Conservation (phyloP, 2,888 invertebrate species). For the Himalopsyche anomala region DNA sequence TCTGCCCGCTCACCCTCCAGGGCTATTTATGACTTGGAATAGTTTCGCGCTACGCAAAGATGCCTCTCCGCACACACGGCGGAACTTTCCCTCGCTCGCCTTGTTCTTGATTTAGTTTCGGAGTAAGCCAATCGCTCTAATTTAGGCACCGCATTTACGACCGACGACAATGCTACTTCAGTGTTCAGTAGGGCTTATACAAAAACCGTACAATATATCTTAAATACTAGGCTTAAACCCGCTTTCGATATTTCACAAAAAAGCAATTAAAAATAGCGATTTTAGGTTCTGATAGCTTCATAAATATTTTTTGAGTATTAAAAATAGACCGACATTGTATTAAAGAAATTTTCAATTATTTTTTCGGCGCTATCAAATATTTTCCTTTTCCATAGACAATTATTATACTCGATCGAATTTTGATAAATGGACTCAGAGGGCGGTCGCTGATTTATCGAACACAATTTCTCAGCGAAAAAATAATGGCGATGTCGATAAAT, state of each 20-base stretch:
- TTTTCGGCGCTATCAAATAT: no score
- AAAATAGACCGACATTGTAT: no score
- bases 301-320: no score
- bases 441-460: not conserved
- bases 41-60: conserved; percentile 3
- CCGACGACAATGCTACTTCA: not conserved
- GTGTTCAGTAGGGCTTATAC: not conserved
- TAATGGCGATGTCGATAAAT: conserved; percentile 17
- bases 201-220: no score
- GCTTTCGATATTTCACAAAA: no score
- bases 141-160: not conserved
- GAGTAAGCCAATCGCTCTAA: conserved; percentile 13
- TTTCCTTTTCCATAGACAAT: not conserved
- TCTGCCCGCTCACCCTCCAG: not conserved
- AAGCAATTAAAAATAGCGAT: no score
- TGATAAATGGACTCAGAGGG: not conserved
- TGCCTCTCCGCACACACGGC: not conserved
- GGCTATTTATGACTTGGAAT: conserved; percentile 16
- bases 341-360: no score
- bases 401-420: not conserved
- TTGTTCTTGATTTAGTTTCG: not conserved
- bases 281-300: no score
- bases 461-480: not conserved
- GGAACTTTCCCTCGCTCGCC: not conserved
- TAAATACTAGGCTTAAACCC: no score